A percentile compares a stretch with the other conserved stretches of the same genome.
Conservation (phyloP, 2,113 vertebrate species). For the Antennarius striatus region DNA sequence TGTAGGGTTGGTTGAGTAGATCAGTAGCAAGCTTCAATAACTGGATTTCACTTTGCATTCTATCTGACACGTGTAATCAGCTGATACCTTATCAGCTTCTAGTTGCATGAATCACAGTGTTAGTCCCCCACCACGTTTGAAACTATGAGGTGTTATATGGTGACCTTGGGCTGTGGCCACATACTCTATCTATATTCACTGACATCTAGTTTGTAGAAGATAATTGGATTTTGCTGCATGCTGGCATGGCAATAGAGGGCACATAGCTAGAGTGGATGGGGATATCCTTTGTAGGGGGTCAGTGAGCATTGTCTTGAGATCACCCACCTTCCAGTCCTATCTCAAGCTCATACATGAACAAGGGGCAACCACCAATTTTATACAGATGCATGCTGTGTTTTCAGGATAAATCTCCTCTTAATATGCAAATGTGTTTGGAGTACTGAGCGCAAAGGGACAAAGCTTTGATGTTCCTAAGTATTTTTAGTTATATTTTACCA, state of each 20-base stretch:
- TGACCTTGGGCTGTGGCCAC: constrained; percentile 72
- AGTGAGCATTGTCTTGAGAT: constrained; percentile 64
- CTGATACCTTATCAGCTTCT: constrained; percentile 63
- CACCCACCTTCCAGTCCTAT: constrained; percentile 53
- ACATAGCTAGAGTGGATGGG: constrained; percentile 47
- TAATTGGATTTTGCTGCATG: constrained; percentile 82
- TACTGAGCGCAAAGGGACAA: constrained; percentile 30
- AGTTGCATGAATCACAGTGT: constrained; percentile 54
- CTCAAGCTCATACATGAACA: constrained; percentile 38
- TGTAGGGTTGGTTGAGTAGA: constrained; percentile 36
- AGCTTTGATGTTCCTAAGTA: constrained; percentile 22
- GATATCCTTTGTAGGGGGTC: constrained; percentile 67
- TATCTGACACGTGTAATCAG: constrained; percentile 60
- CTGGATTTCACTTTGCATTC: constrained; percentile 47
- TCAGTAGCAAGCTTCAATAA: constrained; percentile 46
- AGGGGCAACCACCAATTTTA: constrained; percentile 50
- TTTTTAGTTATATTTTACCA: not conserved
- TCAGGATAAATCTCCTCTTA: constrained; percentile 63
- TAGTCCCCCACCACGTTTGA: constrained; percentile 45
- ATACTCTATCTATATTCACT: constrained; percentile 77
- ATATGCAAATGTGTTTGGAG: constrained; percentile 55
- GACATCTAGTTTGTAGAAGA: constrained; percentile 73
- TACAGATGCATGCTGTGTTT: constrained; percentile 59
- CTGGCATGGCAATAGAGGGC: constrained; percentile 52
- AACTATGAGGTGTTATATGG: constrained; percentile 54